phyloP scores from a whole-genome alignment of 2,888 invertebrate species.

The Prosopocoilus inquinatus region DNA sequence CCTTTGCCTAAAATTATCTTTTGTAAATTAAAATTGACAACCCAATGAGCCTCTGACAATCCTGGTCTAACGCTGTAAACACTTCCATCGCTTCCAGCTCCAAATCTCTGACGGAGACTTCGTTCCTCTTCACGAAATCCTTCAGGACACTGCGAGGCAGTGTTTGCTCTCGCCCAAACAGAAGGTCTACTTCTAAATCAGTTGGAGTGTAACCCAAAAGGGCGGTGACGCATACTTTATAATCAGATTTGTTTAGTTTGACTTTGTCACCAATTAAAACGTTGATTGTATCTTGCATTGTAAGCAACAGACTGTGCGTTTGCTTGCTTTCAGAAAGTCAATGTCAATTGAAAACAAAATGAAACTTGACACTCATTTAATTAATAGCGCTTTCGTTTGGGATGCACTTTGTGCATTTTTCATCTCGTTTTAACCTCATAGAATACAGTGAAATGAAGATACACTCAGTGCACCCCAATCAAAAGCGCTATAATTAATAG shows the following conservation, averaged over 20 bases:
- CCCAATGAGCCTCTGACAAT: not conserved
- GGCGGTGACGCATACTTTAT: not conserved
- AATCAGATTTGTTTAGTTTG: not conserved
- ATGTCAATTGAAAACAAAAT: too few species aligned
- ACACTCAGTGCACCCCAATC: too few species aligned
- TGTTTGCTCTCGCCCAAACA: not conserved
- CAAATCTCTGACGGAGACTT: not conserved
- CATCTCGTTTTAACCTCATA: too few species aligned
- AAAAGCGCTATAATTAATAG: too few species aligned
- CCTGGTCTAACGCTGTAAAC: not conserved
- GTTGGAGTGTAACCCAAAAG: not conserved
- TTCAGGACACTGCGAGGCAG: not conserved
- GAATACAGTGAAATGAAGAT: too few species aligned
- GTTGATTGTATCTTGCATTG: not conserved
- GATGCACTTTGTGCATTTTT: too few species aligned
- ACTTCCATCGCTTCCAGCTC: not conserved
- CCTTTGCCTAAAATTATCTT: not conserved
- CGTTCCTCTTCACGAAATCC: not conserved
- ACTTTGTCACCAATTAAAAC: not conserved
- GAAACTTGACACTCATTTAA: too few species aligned
- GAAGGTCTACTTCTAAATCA: not conserved
- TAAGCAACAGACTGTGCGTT: not conserved
- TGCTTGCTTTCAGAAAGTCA: too few species aligned
- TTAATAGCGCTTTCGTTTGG: too few species aligned
- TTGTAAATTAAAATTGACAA: not conserved